These are phyloP conservation scores for Eleginops maclovinus DNA, from an alignment of 2,113 vertebrate species.

Conservation along the genomic window DNA sequence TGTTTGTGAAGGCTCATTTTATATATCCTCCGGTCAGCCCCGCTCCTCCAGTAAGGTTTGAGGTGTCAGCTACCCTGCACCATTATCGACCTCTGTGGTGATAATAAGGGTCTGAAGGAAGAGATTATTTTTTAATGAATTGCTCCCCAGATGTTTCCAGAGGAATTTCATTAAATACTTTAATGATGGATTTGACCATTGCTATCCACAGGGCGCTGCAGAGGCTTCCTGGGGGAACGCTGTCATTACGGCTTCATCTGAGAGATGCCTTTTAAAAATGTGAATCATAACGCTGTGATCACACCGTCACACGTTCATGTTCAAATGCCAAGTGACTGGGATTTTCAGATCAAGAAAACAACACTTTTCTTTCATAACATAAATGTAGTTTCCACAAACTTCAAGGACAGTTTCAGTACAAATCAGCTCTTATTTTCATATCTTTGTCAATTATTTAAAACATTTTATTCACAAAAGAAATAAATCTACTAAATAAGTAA, in stretches of 20 bases:
- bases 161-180: conserved; percentile 68
- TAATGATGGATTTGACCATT: conserved; percentile 63
- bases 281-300: neutral
- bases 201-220: conserved; percentile 18
- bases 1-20: conserved; percentile 35
- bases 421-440: too few species aligned
- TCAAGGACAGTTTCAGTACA: too few species aligned
- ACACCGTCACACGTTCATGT: too few species aligned
- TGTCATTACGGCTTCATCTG: conserved; percentile 6
- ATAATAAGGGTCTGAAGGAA: conserved; percentile 56
- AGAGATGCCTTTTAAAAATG: conserved; percentile 15
- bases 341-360: too few species aligned
- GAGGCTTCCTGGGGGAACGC: conserved; percentile 4
- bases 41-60: conserved; percentile 11
- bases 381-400: too few species aligned
- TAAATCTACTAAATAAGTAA: too few species aligned
- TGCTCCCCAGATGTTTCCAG: conserved; percentile 58
- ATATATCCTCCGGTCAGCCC: conserved; percentile 29
- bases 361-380: too few species aligned
- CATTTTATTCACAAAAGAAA: too few species aligned
- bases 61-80: conserved; percentile 43
- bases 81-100: conserved; percentile 55
- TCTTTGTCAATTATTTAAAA: too few species aligned
- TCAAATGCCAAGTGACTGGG: neutral
- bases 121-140: conserved; percentile 75